Base-by-base conservation (phyloP, 2,888 invertebrate species). In the Polymixis flavicincta region DNA sequence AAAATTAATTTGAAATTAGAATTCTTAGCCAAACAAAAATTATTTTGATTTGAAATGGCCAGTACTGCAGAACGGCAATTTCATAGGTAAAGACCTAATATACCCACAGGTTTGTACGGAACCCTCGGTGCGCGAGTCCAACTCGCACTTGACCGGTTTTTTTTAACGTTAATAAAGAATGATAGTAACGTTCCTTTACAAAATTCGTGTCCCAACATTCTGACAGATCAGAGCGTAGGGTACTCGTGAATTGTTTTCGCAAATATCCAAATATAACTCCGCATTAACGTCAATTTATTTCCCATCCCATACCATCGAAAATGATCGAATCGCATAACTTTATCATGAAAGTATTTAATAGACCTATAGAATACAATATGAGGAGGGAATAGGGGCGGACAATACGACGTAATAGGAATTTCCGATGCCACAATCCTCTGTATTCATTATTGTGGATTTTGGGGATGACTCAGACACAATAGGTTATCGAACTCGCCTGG, bases 401-500 rank as follows among this genome's bases (percentile, higher is more conserved):
- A 78, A 75, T 75, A 74, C 71, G 61, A 52, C 76, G 78, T 78
- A 86, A 86, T 85, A 83, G 86, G 79, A 85, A 79, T 88, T 79
- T 87, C 85, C 82, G 87, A 74, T 82, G 78, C 74, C 83, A 82
- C 78, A 74, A 74, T 77, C 77, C 68, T 76, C 71, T 67, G 71
- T 76, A 76, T 76, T 71, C 76, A 80, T 74, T 88, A 71, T 60
- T 89, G 91, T 90, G 88, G 89, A 89, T 88, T 86, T 90, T 84
- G 81, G 90, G 88, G 83, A 89, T 90, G 91, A 91, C 86, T 91
- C 90, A 82, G 77, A 65, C 55, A 83, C 68, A 82, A 72, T 77
- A 64, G 90, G 90, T 89, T 90, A 87, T 87, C 87, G 90, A 90
- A 90, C 89, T 86, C 81, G 80, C 64, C 50, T 66, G 50, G 63